phyloP scores from a whole-genome alignment of 2,888 invertebrate species.

The Synanthedon formicaeformis region DNA sequence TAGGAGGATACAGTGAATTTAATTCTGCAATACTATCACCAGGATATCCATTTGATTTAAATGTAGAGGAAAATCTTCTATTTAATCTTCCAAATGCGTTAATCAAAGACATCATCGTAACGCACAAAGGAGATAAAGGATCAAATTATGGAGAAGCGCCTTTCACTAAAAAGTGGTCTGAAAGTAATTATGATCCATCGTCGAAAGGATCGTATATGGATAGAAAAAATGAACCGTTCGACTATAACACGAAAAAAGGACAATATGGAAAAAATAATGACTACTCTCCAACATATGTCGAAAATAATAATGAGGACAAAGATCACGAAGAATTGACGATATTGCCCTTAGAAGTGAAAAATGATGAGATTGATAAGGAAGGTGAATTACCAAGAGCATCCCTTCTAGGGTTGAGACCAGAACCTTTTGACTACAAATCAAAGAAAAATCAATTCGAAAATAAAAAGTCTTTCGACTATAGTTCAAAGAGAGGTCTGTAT shows the following conservation, averaged over 20 bases:
- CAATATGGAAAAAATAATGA: conserved; percentile 10
- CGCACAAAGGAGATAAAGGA: conserved; percentile 33
- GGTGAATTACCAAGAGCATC: too few relatives aligned
- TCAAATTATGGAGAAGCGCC: conserved; percentile 20
- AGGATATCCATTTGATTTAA: conserved; percentile 82
- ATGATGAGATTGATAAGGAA: too few relatives aligned
- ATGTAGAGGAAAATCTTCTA: conserved; percentile 57
- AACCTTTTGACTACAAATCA: conserved; percentile 21
- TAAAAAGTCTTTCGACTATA: neutral
- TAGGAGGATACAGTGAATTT: conserved; percentile 36
- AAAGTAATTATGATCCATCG: conserved; percentile 14
- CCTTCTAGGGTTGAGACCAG: conserved; percentile 2
- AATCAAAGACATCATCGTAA: conserved; percentile 39
- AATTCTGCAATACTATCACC: conserved; percentile 51
- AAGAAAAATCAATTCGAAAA: conserved; percentile 15
- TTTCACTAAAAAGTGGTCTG: conserved; percentile 22
- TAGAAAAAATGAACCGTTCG: conserved; percentile 10
- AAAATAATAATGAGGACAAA: conserved; percentile 7
- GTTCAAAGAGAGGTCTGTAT: conserved; percentile 2
- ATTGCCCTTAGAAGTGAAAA: neutral
- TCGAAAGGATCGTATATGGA: conserved; percentile 5
- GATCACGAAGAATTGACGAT: neutral
- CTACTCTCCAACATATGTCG: conserved; percentile 7
- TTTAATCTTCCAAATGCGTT: conserved; percentile 47
- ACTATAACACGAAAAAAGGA: conserved; percentile 8